Evolutionary conservation across 2,888 invertebrate species (phyloP), one percentile per base, ranked within the genome.

Genomic region (Cetonia aurata): DNA sequence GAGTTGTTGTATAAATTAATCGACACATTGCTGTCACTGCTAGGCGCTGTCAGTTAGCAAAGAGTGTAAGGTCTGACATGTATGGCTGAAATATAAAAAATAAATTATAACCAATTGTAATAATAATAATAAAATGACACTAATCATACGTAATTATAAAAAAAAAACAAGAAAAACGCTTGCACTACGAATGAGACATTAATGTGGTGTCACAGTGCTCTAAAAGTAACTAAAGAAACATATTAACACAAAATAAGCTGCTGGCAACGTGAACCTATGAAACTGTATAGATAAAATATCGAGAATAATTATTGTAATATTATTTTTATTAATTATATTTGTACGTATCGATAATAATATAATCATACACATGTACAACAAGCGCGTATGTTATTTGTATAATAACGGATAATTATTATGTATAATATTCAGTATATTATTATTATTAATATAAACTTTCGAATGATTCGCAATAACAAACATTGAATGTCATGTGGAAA

Each of bases 1-100:
- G 62, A 65, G 41, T 65, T 65, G 41, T 65, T 65, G 62, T 65
- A 65, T 62, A 65, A 65, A 65, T 50, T 65, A 50, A 65, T 50
- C 37, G 37, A 50, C 62, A 65, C 62, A 65, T 50, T 8, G 8
- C 37, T 37, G 37, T 37, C 25, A 37, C 37, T 6, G 37, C 37
- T 37, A 65, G 3, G 37, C 37, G 33, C 33, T 48, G 31, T 17
- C 37, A 46, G 62, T 79, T 80, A 82, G 80, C 81, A 79, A 78
- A 76, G 77, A 73, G 75, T 79, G 77, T 79, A 79, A 78, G 80
- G 77, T 77, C 79, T 78, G 73, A 77, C 77, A 81, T 81, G 80
- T 79, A 81, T 78, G 60, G 81, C 82, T 83, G 83, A 81, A 83
- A 82, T 80, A 81, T 79, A 78, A 78, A 82, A 77, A 72, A 73